These are phyloP conservation scores for Pilophorus perplexus DNA, from an alignment of 2,888 invertebrate species.

Conservation along the genomic window DNA sequence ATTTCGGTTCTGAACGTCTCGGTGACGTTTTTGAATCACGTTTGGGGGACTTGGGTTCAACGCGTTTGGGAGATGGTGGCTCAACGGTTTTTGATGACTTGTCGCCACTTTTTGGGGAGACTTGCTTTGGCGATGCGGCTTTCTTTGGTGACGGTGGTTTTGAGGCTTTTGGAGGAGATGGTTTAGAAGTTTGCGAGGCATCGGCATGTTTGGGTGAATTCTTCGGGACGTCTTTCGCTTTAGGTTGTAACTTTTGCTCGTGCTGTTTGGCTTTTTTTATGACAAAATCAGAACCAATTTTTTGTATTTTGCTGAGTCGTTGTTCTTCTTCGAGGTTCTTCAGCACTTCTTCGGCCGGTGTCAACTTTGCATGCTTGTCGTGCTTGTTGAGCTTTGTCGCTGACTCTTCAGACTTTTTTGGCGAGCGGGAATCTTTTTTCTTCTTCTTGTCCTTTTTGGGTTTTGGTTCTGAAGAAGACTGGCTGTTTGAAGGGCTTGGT, in stretches of 20 bases:
- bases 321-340: constrained; percentile 28
- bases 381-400: neutral
- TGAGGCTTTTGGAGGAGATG: neutral
- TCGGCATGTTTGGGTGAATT: neutral
- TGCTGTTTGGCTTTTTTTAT: constrained; percentile 30
- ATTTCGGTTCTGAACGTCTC: no score
- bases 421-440: neutral
- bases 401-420: neutral
- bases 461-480: neutral
- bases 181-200: neutral
- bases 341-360: constrained; percentile 20
- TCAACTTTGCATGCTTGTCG: neutral
- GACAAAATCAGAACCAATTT: constrained; percentile 11
- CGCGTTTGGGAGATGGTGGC: neutral
- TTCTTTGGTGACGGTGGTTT: neutral
- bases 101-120: neutral
- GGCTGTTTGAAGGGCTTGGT: neutral
- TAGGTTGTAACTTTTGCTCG: constrained; percentile 15
- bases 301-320: constrained; percentile 23
- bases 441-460: constrained; percentile 14
- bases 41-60: no score
- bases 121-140: neutral
- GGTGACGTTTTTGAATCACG: neutral
- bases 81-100: neutral
- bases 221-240: neutral